Evolutionary conservation across 2,797 vertebrate genomes (phyloP).

Genomic region (Paratrypauchen microcephalus): DNA sequence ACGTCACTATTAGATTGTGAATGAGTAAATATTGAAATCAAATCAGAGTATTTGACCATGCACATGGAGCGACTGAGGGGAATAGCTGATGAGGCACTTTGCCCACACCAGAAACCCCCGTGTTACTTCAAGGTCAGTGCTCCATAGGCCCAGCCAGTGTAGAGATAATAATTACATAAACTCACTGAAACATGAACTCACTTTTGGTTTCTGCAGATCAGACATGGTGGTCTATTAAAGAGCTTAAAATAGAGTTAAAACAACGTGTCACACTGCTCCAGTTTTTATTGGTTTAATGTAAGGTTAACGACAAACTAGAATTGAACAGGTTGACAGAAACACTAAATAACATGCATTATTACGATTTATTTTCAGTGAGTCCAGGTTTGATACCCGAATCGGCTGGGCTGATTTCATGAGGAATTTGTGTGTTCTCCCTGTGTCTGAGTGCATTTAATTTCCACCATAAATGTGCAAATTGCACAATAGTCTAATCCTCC

Average conservation of each 20-base stretch:
- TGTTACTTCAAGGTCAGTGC: constrained; percentile 56
- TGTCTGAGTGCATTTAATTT: no score
- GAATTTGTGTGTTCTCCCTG: no score
- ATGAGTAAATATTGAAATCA: background rate
- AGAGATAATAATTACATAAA: constrained; percentile 14
- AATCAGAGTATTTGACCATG: constrained; percentile 23
- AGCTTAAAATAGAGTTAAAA: background rate
- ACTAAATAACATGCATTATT: background rate
- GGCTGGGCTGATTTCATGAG: no score
- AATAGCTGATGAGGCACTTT: constrained; percentile 47
- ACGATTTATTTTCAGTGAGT: no score
- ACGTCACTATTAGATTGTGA: no score
- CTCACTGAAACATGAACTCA: constrained; percentile 21
- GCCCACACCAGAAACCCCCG: constrained; percentile 41
- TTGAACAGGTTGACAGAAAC: background rate
- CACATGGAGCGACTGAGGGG: constrained; percentile 5
- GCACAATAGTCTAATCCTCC: no score
- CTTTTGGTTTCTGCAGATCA: background rate
- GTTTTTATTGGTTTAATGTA: background rate
- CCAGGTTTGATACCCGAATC: no score
- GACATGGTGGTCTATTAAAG: background rate
- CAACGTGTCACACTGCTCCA: background rate
- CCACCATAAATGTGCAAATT: no score
- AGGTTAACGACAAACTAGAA: background rate
- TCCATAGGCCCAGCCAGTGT: constrained; percentile 2